These are phyloP conservation scores for Drosophila rufa DNA, from an alignment of 1,140 invertebrate species.

Conservation along the genomic window DNA sequence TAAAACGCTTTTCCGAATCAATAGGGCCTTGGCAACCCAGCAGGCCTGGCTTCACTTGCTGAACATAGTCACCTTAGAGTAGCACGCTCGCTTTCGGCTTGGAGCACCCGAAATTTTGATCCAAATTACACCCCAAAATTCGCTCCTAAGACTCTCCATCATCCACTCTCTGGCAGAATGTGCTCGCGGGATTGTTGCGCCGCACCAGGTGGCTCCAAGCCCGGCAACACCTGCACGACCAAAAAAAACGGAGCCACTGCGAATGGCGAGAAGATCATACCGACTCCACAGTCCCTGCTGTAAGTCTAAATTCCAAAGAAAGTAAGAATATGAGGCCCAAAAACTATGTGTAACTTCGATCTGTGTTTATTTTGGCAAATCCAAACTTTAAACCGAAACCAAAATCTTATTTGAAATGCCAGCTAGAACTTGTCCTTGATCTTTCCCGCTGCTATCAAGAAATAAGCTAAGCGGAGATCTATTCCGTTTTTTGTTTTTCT, in stretches of 20 bases:
- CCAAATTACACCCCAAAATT: conserved; percentile 15
- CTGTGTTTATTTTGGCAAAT: neutral
- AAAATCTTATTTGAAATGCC: conserved; percentile 6
- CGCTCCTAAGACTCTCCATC: conserved; percentile 7
- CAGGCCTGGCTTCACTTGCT: conserved; percentile 21
- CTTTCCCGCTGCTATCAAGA: conserved; percentile 51
- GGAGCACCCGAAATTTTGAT: conserved; percentile 7
- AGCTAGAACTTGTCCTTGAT: conserved; percentile 56
- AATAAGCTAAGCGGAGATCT: conserved; percentile 6
- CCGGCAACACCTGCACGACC: conserved; percentile 51
- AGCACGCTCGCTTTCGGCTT: conserved; percentile 14
- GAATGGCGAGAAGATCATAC: conserved; percentile 44
- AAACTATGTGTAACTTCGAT: conserved; percentile 35
- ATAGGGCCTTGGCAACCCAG: conserved; percentile 36
- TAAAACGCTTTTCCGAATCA: conserved; percentile 34
- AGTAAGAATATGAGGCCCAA: neutral
- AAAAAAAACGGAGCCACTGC: conserved; percentile 21
- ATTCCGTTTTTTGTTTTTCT: conserved; percentile 8
- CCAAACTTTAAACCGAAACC: neutral
- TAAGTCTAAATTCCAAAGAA: conserved; percentile 38
- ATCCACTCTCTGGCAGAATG: conserved; percentile 38
- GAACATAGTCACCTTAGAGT: conserved; percentile 6
- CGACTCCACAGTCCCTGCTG: conserved; percentile 70
- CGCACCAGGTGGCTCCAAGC: conserved; percentile 27
- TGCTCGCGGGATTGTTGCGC: conserved; percentile 70